These are phyloP conservation scores for Gerris lacustris DNA, from an alignment of 2,888 invertebrate species.

Conservation along the genomic window DNA sequence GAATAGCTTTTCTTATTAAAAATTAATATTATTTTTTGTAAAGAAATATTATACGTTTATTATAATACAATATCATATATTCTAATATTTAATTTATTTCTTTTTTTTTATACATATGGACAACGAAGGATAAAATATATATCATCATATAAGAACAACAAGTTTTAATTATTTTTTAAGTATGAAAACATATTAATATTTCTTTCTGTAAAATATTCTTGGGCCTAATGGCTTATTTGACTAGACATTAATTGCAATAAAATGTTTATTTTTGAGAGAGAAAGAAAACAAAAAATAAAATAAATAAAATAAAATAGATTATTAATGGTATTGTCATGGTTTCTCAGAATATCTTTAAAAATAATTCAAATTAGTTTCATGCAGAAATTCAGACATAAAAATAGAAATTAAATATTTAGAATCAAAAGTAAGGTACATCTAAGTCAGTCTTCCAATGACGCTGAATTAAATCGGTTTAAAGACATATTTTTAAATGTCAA, in stretches of 20 bases:
- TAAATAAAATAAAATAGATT: too few species aligned
- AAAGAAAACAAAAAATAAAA: too few species aligned
- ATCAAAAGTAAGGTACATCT: too few species aligned
- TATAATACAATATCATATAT: background rate
- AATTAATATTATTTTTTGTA: background rate
- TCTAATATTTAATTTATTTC: background rate
- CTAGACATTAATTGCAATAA: background rate
- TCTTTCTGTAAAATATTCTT: background rate
- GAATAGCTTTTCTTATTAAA: background rate
- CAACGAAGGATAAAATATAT: slow-evolving; percentile 1
- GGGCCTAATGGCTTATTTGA: background rate
- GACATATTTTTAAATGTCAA: too few species aligned
- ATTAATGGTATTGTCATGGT: too few species aligned
- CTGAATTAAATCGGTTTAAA: too few species aligned
- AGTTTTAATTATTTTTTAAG: background rate
- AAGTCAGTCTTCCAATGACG: too few species aligned
- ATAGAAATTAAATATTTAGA: too few species aligned
- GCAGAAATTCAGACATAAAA: too few species aligned
- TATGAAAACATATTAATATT: background rate
- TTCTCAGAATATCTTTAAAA: too few species aligned
- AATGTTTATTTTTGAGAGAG: background rate
- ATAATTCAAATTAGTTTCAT: too few species aligned
- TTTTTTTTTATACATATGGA: background rate
- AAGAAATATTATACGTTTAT: background rate
- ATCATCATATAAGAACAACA: background rate